Evolutionary conservation across 2,888 invertebrate genomes (phyloP).

Genomic region (Leptarthrus brevirostris): DNA sequence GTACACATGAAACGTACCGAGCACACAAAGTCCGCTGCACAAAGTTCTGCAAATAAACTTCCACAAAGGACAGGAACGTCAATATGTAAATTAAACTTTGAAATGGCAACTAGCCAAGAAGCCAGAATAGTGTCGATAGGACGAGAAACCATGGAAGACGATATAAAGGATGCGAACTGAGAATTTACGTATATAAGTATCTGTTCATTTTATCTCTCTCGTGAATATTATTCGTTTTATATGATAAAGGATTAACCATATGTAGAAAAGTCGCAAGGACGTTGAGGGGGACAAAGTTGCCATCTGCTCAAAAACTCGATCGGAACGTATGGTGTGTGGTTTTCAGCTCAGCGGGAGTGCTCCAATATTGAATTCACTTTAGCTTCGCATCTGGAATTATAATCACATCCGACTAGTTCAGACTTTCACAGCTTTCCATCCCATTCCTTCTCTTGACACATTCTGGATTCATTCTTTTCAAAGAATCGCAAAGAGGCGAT

Average conservation of each 20-base stretch:
- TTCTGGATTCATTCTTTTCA: not conserved
- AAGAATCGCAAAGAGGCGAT: conserved; percentile 26
- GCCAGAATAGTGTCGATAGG: conserved; percentile 20
- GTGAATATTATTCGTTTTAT: conserved; percentile 38
- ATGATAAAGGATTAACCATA: conserved; percentile 36
- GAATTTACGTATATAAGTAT: not conserved
- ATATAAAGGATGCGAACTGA: not conserved
- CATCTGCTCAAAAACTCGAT: conserved; percentile 19
- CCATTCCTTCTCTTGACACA: conserved; percentile 14
- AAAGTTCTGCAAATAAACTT: conserved; percentile 53
- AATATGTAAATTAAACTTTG: conserved; percentile 53
- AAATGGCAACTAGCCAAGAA: conserved; percentile 53
- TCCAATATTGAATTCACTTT: conserved; percentile 41
- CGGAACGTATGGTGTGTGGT: conserved; percentile 34
- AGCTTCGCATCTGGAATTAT: conserved; percentile 41
- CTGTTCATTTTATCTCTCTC: conserved; percentile 33
- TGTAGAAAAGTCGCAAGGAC: not conserved
- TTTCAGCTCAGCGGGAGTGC: conserved; percentile 27
- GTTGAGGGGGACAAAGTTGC: not conserved
- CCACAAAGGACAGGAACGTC: conserved; percentile 53
- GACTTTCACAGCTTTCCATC: conserved; percentile 13
- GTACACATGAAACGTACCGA: conserved; percentile 4
- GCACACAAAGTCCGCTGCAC: conserved; percentile 40
- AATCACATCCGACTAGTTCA: conserved; percentile 36
- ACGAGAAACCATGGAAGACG: not conserved